Base-by-base conservation (phyloP, 1,140 invertebrate genomes). In the Dendroctonus ponderosae region DNA sequence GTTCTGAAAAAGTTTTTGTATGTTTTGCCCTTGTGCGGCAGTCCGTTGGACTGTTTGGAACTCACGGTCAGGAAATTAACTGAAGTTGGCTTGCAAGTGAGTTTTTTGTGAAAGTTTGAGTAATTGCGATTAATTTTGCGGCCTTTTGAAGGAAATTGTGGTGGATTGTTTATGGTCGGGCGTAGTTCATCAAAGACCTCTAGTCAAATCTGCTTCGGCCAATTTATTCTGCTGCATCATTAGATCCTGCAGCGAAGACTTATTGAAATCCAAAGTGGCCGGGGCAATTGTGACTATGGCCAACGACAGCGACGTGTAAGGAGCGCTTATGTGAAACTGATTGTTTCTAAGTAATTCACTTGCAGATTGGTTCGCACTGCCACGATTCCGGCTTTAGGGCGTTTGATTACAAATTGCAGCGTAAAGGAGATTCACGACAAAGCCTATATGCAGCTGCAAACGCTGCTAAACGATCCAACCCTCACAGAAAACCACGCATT, bases 201-300 rank as follows among this genome's bases (percentile, higher is more conserved):
- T 79, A 43, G 86, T 90, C 37, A 81, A 86, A 71, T 78, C 80
- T 14, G 81, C 83, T 44, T 82, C 87, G 5, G 86, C 86, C 26
- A 77, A 79, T 26, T 73, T 91, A 52, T 87, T 89, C 78, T 82
- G 84, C 71, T 77, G 82, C 39, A 75, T 87, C 12, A 82, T 89
- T 63, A 77, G 80, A 38, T 77, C 80, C 52, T 79, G 87, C 49
- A 79, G 81, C 62, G 85, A 89, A 67, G 80, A 76, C 64, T 75
- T 89, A 46, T 78, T 87, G 2, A 82, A 82, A 7, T 76, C 83
- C 3, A 82, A 85, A 73, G 82, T 91, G 49, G 82, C 86, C 43
- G 88, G 88, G 41, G 88, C 88, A 26, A 82, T 90, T 51, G 84
- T 90, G 46, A 90, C 89, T 2, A 78, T 91, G 5, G 86, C 87